Percentiles rank a stretch among this genome's conserved stretches.
These are phyloP conservation scores for Nematostella vectensis DNA, from an alignment of 92 coral and sea anemone species.

Conservation along the genomic window DNA sequence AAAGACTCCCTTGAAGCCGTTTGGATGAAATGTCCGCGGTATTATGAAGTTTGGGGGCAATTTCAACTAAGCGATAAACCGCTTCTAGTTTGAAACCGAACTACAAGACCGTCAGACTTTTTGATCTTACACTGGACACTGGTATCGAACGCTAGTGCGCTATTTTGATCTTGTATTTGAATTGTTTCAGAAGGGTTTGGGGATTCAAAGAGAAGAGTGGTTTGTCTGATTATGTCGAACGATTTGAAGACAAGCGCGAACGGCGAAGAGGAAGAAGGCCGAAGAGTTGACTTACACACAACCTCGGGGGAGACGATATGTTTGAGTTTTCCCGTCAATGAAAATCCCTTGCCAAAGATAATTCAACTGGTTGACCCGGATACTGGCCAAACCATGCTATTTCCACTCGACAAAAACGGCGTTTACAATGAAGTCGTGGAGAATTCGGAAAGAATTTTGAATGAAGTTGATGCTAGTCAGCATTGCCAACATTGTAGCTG, in stretches of 20 bases:
- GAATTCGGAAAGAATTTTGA: constrained; percentile 36
- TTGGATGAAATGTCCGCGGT: background rate
- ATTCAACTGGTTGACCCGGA: constrained; percentile 80
- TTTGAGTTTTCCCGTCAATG: constrained; percentile 73
- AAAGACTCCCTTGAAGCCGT: background rate
- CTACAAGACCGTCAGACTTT: no score
- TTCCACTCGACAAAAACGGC: constrained; percentile 46
- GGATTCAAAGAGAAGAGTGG: background rate
- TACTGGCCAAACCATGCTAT: constrained; percentile 60
- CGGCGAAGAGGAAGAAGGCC: constrained; percentile 54
- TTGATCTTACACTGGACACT: constrained; percentile 10
- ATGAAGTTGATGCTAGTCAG: constrained; percentile 41
- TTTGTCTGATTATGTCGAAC: constrained; percentile 45
- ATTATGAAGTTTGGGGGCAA: constrained; percentile 6
- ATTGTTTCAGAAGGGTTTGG: background rate
- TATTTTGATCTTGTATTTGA: constrained; percentile 4
- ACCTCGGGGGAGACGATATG: constrained; percentile 66
- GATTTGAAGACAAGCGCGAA: constrained; percentile 46
- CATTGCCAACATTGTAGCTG: constrained; percentile 53
- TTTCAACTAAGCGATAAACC: background rate
- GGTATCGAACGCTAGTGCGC: background rate
- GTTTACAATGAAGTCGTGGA: constrained; percentile 55
- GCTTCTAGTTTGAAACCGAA: constrained; percentile 7
- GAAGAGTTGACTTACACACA: constrained; percentile 70
- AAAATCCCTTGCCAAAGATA: constrained; percentile 59